Conservation (phyloP, 1,140 invertebrate genomes). For the Saxidomus purpurata region DNA sequence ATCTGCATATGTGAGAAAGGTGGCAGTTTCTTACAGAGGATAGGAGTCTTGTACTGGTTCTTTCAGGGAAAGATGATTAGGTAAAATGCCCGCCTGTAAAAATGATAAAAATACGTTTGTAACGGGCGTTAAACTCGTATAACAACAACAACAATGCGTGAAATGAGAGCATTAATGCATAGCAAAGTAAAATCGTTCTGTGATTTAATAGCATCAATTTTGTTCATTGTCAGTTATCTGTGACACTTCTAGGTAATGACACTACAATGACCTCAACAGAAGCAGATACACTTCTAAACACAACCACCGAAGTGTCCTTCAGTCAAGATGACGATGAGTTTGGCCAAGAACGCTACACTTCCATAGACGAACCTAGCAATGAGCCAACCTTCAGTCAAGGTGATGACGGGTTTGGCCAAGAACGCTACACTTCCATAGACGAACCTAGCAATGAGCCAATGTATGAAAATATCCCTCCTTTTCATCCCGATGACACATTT, state of each 20-base stretch:
- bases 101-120: too few species aligned
- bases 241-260: slow-evolving; percentile 16
- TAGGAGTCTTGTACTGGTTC: too few species aligned
- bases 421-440: neutral
- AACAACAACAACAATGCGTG: too few species aligned
- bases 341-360: neutral
- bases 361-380: neutral
- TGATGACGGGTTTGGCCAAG: slow-evolving; percentile 9
- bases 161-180: too few species aligned
- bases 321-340: slow-evolving; percentile 13
- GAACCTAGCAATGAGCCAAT: neutral
- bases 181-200: too few species aligned
- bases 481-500: neutral
- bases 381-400: slow-evolving; percentile 35
- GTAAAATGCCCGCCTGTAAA: too few species aligned
- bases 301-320: neutral
- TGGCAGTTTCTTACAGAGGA: too few species aligned
- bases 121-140: too few species aligned
- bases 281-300: slow-evolving; percentile 23
- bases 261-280: slow-evolving; percentile 14
- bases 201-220: too few species aligned
- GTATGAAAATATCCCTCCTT: slow-evolving; percentile 42
- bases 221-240: too few species aligned
- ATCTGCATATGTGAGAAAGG: too few species aligned
- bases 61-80: too few species aligned